These are phyloP conservation scores for Rousettus leschenaultii DNA, from an alignment of 2,113 vertebrate genomes.

Conservation along the genomic window DNA sequence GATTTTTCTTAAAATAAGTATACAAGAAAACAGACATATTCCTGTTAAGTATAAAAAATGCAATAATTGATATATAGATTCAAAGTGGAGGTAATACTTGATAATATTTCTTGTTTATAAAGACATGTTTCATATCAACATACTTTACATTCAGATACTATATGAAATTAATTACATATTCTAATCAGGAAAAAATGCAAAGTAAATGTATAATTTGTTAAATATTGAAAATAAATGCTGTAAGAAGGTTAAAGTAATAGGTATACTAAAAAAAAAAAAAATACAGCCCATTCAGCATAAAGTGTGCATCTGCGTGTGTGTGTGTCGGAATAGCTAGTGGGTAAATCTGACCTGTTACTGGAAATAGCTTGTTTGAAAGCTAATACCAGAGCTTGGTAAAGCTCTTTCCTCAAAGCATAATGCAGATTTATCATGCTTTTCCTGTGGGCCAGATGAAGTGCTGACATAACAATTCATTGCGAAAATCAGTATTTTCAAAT, in stretches of 20 bases:
- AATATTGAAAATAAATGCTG: background rate
- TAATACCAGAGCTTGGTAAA: conserved; percentile 53
- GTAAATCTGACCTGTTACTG: conserved; percentile 69
- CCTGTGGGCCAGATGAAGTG: conserved; percentile 56
- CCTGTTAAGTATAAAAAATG: background rate
- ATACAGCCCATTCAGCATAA: conserved; percentile 33
- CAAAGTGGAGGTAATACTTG: background rate
- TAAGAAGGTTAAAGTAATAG: background rate
- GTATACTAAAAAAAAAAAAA: background rate
- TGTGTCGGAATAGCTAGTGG: conserved; percentile 55
- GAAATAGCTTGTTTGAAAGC: conserved; percentile 69
- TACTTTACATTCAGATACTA: background rate
- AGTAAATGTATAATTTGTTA: background rate
- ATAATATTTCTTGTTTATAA: background rate
- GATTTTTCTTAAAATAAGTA: background rate
- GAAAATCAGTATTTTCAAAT: conserved; percentile 61
- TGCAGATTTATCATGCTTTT: conserved; percentile 62
- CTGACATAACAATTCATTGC: conserved; percentile 63
- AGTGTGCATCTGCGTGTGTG: background rate
- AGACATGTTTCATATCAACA: background rate
- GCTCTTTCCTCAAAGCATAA: conserved; percentile 64
- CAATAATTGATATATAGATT: background rate
- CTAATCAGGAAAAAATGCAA: background rate
- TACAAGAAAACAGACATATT: background rate
- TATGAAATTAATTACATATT: background rate